These are phyloP conservation scores for Paguma larvata DNA, from an alignment of 2,797 vertebrate genomes.

Conservation along the genomic window DNA sequence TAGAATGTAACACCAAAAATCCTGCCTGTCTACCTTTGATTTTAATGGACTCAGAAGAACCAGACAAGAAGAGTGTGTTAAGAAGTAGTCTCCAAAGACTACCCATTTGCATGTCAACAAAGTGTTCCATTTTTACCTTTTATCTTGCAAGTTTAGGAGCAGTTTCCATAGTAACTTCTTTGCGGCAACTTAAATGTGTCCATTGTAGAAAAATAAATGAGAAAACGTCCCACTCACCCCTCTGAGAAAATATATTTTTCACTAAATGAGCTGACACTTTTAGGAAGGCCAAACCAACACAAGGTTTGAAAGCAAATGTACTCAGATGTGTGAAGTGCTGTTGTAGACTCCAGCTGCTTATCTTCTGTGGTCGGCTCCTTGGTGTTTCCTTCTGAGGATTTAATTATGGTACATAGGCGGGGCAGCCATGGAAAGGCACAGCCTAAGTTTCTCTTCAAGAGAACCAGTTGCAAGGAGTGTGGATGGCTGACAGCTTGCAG, in stretches of 20 bases:
- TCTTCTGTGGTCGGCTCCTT: background rate
- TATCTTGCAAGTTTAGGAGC: conserved; percentile 29
- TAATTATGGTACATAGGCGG: background rate
- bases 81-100: conserved; percentile 59
- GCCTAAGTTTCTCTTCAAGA: background rate
- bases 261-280: conserved; percentile 43
- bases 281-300: conserved; percentile 19
- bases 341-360: background rate
- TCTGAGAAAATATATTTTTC: conserved; percentile 62
- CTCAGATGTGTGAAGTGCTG: background rate
- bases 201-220: conserved; percentile 68
- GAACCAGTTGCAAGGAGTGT: background rate
- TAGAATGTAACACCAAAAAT: conserved; percentile 46
- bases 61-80: background rate
- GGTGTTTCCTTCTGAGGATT: background rate
- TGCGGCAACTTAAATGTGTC: conserved; percentile 69
- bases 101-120: conserved; percentile 63
- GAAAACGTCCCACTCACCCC: background rate
- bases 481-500: background rate
- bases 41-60: conserved; percentile 14
- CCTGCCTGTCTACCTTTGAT: background rate
- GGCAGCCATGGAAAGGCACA: background rate
- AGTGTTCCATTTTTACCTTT: conserved; percentile 76
- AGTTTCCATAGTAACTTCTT: conserved; percentile 75
- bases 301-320: conserved; percentile 39